Evolutionary conservation across 2,888 invertebrate genomes (phyloP), one percentile per base, ranked within the genome.

Genomic region (Acronicta aceris): DNA sequence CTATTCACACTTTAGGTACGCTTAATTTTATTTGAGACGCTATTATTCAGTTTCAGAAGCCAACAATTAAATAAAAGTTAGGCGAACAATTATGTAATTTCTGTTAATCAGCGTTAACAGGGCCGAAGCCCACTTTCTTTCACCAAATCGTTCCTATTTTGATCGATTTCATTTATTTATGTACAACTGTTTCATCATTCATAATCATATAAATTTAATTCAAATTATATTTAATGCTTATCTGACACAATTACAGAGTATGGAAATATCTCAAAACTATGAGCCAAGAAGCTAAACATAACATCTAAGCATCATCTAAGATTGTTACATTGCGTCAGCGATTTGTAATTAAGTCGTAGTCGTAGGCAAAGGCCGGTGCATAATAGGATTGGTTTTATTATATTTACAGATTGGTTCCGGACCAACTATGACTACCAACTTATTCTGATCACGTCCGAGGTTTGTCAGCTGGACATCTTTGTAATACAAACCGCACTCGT

Each of bases 381-480:
- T 65, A 67, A 67, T 61, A 50, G 38, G 53, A 69, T 77, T 67
- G 67, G 59, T 59, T 61, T 71, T 65, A 69, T 71, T 65, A 69
- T 59, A 71, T 68, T 60, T 59, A 71, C 64, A 76, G 73, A 81
- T 81, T 74, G 74, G 79, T 80, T 73, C 66, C 66, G 61, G 46
- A 61, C 36, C 60, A 33, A 63, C 45, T 59, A 70, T 66, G 50
- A 59, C 68, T 58, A 64, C 67, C 53, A 79, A 70, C 65, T 65
- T 73, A 87, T 78, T 84, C 89, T 59, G 40, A 71, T 86, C 91
- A 91, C 90, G 91, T 83, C 57, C 72, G 66, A 71, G 66, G 74
- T 78, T 84, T 85, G 85, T 85, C 79, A 81, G 83, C 74, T 84
- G 79, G 83, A 81, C 86, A 81, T 87, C 87, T 89, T 89, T 88